phyloP scores from a whole-genome alignment of 1,140 invertebrate genomes.

The Cotesia vestalis region DNA sequence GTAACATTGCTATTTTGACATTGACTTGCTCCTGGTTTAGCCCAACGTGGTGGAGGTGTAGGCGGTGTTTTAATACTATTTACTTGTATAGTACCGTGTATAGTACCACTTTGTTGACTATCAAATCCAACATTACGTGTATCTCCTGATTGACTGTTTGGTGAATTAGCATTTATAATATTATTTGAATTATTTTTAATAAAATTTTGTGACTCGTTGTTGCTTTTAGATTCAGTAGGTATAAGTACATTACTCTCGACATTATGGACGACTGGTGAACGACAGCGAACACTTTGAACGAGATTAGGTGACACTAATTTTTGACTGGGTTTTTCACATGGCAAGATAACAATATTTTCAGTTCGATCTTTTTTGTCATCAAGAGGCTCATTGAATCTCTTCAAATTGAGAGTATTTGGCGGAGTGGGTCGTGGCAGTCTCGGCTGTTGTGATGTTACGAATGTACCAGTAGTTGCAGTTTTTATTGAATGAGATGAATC shows the following conservation, averaged over 20 bases:
- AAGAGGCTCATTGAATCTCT: constrained; percentile 62
- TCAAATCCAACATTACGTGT: constrained; percentile 47
- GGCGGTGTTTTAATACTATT: constrained; percentile 70
- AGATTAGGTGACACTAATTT: constrained; percentile 62
- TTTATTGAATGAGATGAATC: constrained; percentile 39
- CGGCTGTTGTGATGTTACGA: constrained; percentile 54
- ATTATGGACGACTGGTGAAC: constrained; percentile 60
- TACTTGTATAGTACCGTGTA: background rate
- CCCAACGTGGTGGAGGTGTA: constrained; percentile 70
- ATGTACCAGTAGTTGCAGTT: constrained; percentile 53
- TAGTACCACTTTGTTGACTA: constrained; percentile 38
- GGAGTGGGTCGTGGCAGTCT: constrained; percentile 79
- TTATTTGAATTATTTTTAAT: constrained; percentile 59
- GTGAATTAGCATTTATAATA: constrained; percentile 48
- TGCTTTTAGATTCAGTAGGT: constrained; percentile 56
- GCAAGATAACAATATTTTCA: constrained; percentile 49
- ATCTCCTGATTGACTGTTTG: constrained; percentile 45
- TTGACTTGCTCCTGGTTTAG: constrained; percentile 70
- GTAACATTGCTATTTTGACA: constrained; percentile 77
- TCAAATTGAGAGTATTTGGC: constrained; percentile 82
- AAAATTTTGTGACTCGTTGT: constrained; percentile 50
- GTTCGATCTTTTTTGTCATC: constrained; percentile 51
- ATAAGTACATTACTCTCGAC: constrained; percentile 69
- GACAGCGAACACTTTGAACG: constrained; percentile 60
- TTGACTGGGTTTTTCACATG: constrained; percentile 57